Conservation (phyloP, 2,113 vertebrate genomes). For the Rhinolophus sinicus region DNA sequence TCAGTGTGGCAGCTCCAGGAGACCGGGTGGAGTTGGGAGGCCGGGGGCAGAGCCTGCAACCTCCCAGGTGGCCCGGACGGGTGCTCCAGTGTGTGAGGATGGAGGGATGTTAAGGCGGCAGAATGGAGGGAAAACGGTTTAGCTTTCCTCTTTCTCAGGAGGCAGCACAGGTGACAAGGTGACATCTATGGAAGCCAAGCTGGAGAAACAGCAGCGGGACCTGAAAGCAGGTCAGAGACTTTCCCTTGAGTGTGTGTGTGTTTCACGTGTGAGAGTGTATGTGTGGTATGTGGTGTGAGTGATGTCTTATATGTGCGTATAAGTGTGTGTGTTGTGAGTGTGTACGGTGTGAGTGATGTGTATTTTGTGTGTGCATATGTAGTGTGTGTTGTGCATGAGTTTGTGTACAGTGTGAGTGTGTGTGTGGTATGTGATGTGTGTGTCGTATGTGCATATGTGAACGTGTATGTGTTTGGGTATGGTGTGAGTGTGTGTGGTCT, state of each 20-base stretch:
- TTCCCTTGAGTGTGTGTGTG: not conserved
- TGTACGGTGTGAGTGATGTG: not conserved
- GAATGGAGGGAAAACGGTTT: accelerated
- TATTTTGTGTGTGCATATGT: too few relatives aligned
- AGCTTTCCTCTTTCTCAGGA: not conserved
- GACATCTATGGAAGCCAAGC: constrained; percentile 5
- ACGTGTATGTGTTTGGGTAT: too few relatives aligned
- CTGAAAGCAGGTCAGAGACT: constrained; percentile 63
- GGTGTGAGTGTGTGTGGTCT: not conserved
- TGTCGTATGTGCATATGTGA: not conserved
- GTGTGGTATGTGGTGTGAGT: not conserved
- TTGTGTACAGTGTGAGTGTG: too few relatives aligned
- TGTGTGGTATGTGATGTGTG: not conserved
- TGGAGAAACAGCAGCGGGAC: constrained; percentile 53
- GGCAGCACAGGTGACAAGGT: not conserved
- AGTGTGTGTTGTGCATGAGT: too few relatives aligned
- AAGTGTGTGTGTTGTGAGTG: too few relatives aligned
- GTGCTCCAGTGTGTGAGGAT: not conserved
- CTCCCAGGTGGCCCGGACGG: accelerated
- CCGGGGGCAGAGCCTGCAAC: not conserved
- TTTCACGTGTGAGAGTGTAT: not conserved
- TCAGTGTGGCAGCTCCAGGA: not conserved
- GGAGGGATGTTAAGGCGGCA: not conserved
- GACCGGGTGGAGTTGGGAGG: not conserved
- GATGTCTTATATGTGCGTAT: not conserved